Base-by-base conservation (phyloP, 2,797 vertebrate species). In the Triplophysa yarkandensis region DNA sequence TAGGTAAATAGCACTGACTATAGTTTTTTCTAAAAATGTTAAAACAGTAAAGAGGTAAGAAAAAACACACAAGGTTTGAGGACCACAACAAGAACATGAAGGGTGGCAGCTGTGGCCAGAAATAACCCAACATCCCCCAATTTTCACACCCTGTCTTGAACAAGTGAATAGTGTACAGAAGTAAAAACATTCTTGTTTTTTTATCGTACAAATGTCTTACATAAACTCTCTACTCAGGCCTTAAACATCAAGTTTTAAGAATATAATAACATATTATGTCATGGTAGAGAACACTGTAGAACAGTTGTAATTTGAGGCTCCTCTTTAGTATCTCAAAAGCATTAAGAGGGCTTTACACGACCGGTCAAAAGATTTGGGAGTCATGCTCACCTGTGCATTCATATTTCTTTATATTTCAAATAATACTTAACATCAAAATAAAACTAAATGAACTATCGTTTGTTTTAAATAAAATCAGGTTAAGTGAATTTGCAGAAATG, bases 61-160 rank as follows among this genome's bases (percentile, higher is more conserved):
- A 27, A 44, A 41, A 17, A 63, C 1, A 63, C 11, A 32, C 6
- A 34, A 13, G n/a, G 32, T 23, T 69, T 69, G 19, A 58, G 39
- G 13, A 21, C 6, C 84, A 81, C 64, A 81, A 83, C 85, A 86
- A 86, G 78, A 83, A 83, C 80, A 81, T 84, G 85, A 86, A 84
- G 86, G 86, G 74, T 78, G 86, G 87, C 90, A 91, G 90, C 90
- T 92, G 90, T 55, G 73, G 84, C 87, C 87, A 69, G 82, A 91
- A 91, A 90, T 91, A 92, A 87, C 81, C 4, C 54, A 17, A 73
- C 70, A 62, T 57, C 69, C 70, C 54, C 57, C 65, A 1, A 19
- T 61, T 66, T 82, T 4, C n/a, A 57, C 55, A 61, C 46, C 48
- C 75, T 55, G 48, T 81, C 83, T 9, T 57, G 60, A 50, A n/a